Evolutionary conservation across 1,140 invertebrate species (phyloP).

Genomic region (Diprion similis): DNA sequence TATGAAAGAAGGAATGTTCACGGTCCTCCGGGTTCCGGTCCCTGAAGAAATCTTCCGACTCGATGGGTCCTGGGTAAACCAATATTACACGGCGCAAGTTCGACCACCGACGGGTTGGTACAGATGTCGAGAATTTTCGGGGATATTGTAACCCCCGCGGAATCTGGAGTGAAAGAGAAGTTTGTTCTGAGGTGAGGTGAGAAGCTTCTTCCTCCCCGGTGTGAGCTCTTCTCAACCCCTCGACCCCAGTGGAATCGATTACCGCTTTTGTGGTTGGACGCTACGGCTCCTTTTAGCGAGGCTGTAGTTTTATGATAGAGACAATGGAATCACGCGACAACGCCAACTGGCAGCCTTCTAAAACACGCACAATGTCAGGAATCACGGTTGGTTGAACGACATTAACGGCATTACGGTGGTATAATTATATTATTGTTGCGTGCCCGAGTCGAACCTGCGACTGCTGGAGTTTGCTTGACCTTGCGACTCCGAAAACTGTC

Average conservation of each 20-base stretch:
- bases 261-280: neutral
- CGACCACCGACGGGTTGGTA: too few species aligned
- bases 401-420: neutral
- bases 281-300: neutral
- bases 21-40: too few species aligned
- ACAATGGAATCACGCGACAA: neutral
- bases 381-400: neutral
- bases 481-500: neutral
- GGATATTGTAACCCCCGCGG: neutral
- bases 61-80: too few species aligned
- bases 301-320: neutral
- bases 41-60: too few species aligned
- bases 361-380: constrained; percentile 4
- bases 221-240: neutral
- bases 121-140: neutral
- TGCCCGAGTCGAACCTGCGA: neutral
- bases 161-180: neutral
- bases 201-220: neutral
- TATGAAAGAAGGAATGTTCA: too few species aligned
- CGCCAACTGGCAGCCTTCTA: neutral
- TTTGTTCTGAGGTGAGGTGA: neutral
- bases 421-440: constrained; percentile 2
- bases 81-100: too few species aligned
- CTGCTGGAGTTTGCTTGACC: neutral
- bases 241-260: neutral